A percentile compares a stretch with the other conserved stretches of the same genome.
These are phyloP conservation scores for Galemys pyrenaicus DNA, from an alignment of 2,113 vertebrate species.

Conservation along the genomic window DNA sequence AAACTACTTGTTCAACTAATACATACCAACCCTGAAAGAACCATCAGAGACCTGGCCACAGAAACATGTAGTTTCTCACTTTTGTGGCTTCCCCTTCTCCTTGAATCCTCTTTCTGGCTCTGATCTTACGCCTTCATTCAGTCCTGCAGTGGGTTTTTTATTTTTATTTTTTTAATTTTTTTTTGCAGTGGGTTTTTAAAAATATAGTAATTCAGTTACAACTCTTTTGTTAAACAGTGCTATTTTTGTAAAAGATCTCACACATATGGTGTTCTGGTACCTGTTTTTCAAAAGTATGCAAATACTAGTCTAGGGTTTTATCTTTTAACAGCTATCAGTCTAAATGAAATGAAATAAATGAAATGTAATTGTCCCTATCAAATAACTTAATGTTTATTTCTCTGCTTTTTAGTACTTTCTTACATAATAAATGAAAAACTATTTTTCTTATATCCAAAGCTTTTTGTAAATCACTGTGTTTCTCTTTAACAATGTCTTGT, in stretches of 20 bases:
- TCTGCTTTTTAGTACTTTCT: conserved; percentile 16
- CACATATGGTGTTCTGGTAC: not conserved
- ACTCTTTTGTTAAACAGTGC: not conserved
- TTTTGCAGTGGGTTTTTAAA: not conserved
- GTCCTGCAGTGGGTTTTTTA: not conserved
- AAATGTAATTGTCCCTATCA: conserved; percentile 13
- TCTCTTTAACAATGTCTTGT: not conserved
- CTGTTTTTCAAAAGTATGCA: not conserved
- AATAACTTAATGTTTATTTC: conserved; percentile 35
- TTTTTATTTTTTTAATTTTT: too few relatives aligned
- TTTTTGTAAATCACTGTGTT: not conserved
- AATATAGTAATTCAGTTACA: not conserved
- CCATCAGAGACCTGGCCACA: not conserved
- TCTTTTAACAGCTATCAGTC: conserved; percentile 17
- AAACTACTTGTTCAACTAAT: not conserved
- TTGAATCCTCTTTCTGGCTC: not conserved
- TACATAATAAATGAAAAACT: not conserved
- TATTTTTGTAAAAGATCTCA: not conserved
- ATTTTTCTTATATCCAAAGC: not conserved
- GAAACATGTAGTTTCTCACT: not conserved
- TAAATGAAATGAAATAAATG: too few relatives aligned
- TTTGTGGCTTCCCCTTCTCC: not conserved
- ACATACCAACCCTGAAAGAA: not conserved
- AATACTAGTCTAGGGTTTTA: conserved; percentile 9
- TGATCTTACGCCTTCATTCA: not conserved